Conservation (phyloP, 1,140 invertebrate genomes). For the Cyrtorhinus lividipennis region DNA sequence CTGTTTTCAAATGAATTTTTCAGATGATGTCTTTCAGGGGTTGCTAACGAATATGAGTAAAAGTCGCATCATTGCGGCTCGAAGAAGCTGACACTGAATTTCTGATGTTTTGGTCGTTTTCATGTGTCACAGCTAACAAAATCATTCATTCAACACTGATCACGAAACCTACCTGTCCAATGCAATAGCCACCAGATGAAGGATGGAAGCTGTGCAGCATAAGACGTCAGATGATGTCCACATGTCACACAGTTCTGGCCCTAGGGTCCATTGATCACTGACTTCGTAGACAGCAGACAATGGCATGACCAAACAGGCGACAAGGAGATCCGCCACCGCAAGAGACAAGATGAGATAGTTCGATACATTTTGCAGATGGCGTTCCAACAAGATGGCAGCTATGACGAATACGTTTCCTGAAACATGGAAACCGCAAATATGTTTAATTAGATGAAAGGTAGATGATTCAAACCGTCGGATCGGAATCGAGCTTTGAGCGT, state of each 20-base stretch:
- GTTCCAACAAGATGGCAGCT: slow-evolving; percentile 86
- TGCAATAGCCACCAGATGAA: slow-evolving; percentile 88
- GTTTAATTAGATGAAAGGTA: too few relatives aligned
- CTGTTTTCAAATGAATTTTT: too few relatives aligned
- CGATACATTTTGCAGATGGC: slow-evolving; percentile 83
- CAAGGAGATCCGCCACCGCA: slow-evolving; percentile 86
- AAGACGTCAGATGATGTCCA: slow-evolving; percentile 86
- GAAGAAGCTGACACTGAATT: too few relatives aligned
- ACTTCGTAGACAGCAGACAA: slow-evolving; percentile 70
- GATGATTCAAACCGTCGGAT: too few relatives aligned
- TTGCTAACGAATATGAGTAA: too few relatives aligned
- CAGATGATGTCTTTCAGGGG: too few relatives aligned
- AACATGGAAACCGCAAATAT: slow-evolving; percentile 29
- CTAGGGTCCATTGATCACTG: slow-evolving; percentile 52
- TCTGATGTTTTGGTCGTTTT: too few relatives aligned
- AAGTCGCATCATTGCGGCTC: too few relatives aligned
- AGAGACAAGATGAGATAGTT: slow-evolving; percentile 88
- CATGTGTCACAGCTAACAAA: too few relatives aligned
- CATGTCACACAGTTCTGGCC: slow-evolving; percentile 77
- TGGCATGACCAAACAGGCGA: slow-evolving; percentile 88
- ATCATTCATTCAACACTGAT: too few relatives aligned
- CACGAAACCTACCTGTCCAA: slow-evolving; percentile 57
- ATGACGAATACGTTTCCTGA: slow-evolving; percentile 97
- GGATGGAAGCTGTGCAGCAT: slow-evolving; percentile 84
- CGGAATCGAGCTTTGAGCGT: too few relatives aligned